These are phyloP conservation scores for Melanaphis sacchari DNA, from an alignment of 1,140 invertebrate genomes.

Conservation along the genomic window DNA sequence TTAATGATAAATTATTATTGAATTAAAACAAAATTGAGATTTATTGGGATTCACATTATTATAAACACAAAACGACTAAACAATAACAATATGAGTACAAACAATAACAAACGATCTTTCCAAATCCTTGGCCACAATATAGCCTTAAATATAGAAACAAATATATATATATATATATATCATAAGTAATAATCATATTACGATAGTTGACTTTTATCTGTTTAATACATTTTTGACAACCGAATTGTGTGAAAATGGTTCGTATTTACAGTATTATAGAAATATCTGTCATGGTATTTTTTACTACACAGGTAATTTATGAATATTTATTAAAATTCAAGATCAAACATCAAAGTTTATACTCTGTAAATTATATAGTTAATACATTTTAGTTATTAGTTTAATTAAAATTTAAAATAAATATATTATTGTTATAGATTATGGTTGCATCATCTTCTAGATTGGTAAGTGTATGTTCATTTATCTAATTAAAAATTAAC, in stretches of 20 bases:
- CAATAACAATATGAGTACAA: not conserved
- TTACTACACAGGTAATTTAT: not conserved
- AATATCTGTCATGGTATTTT: not conserved
- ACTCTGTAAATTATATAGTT: not conserved
- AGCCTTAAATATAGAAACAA: not conserved
- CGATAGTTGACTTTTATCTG: not conserved
- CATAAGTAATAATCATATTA: not conserved
- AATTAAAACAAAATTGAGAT: not conserved
- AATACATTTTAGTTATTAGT: not conserved
- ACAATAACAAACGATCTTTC: not conserved
- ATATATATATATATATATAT: not conserved
- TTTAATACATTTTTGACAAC: not conserved
- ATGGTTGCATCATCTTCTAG: not conserved
- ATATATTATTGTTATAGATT: not conserved
- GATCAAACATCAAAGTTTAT: not conserved
- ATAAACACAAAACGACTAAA: not conserved
- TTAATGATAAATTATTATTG: not conserved
- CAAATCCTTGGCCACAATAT: not conserved
- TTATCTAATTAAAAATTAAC: not conserved
- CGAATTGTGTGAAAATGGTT: not conserved
- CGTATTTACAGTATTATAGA: not conserved
- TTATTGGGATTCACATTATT: not conserved
- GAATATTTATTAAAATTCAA: not conserved
- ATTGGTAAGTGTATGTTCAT: not conserved
- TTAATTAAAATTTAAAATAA: not conserved